phyloP scores from a whole-genome alignment of 2,888 invertebrate genomes.

The Micropterix aruncella region DNA sequence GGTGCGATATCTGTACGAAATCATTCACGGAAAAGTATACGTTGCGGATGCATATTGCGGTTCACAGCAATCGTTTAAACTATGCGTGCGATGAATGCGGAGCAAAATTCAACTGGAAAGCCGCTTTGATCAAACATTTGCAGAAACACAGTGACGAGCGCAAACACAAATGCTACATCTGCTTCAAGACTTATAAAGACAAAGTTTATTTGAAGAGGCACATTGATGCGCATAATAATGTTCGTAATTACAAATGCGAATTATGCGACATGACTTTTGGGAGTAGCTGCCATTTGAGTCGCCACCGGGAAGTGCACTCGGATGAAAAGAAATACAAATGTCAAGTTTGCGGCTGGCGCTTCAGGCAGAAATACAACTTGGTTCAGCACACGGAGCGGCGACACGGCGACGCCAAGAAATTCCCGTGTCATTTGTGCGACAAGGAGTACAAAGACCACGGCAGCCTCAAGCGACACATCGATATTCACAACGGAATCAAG shows the following conservation, averaged over 20 bases:
- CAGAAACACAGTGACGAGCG: not conserved
- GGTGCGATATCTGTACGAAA: not conserved
- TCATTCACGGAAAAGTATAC: not conserved
- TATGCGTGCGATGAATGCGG: not conserved
- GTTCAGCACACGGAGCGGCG: not conserved
- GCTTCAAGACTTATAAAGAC: not conserved
- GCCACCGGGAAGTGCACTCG: not conserved
- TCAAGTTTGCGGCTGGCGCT: not conserved
- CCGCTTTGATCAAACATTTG: not conserved
- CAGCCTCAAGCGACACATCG: not conserved
- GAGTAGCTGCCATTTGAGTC: not conserved
- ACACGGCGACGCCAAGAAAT: not conserved
- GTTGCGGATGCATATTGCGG: not conserved
- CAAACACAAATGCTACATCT: not conserved
- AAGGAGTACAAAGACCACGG: not conserved
- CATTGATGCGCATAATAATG: not conserved
- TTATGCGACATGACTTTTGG: not conserved
- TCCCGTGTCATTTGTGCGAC: not conserved
- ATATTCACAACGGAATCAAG: not conserved
- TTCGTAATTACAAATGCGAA: not conserved
- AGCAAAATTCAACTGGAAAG: not conserved
- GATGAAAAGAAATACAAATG: not conserved
- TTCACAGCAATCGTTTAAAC: not conserved
- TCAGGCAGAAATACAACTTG: not conserved
- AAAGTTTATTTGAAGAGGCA: not conserved